These are phyloP conservation scores for Eurytoma californica DNA, from an alignment of 2,888 invertebrate genomes.

Conservation along the genomic window DNA sequence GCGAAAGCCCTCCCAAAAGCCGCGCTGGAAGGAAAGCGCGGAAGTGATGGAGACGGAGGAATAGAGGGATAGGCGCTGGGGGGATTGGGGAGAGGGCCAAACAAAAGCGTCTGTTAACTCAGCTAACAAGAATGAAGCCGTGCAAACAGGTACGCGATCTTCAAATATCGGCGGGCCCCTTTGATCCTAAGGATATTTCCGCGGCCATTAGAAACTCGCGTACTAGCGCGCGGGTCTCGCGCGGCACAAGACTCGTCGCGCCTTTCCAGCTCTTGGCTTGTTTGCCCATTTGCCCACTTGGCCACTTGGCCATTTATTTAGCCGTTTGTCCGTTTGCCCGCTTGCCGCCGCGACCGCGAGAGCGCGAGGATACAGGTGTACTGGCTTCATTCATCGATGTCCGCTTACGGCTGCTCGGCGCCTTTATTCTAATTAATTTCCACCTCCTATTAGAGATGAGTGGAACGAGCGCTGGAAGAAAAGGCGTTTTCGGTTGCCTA, in stretches of 20 bases:
- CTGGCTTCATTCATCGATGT: too few relatives aligned
- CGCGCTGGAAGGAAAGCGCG: neutral
- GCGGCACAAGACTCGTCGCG: too few relatives aligned
- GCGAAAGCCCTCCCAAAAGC: too few relatives aligned
- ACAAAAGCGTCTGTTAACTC: constrained; percentile 68
- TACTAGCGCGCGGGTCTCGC: constrained; percentile 49
- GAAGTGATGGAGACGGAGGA: neutral
- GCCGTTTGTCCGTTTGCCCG: constrained; percentile 15
- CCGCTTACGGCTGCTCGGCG: too few relatives aligned
- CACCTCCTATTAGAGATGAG: too few relatives aligned
- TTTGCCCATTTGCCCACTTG: constrained; percentile 26
- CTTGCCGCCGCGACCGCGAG: constrained; percentile 37
- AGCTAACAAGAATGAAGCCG: constrained; percentile 72
- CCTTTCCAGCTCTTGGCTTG: constrained; percentile 58
- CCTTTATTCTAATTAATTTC: too few relatives aligned
- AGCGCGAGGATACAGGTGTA: neutral
- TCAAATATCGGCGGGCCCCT: constrained; percentile 69
- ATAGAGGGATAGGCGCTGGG: constrained; percentile 36
- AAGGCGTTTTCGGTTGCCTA: neutral
- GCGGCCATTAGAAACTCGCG: constrained; percentile 66
- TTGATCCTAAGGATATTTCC: constrained; percentile 65
- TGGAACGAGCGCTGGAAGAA: too few relatives aligned
- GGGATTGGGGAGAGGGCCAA: constrained; percentile 57
- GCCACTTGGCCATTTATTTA: constrained; percentile 32
- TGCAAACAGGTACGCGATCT: constrained; percentile 71